phyloP scores from a whole-genome alignment of 1,140 invertebrate genomes.

The Oscheius sp. region DNA sequence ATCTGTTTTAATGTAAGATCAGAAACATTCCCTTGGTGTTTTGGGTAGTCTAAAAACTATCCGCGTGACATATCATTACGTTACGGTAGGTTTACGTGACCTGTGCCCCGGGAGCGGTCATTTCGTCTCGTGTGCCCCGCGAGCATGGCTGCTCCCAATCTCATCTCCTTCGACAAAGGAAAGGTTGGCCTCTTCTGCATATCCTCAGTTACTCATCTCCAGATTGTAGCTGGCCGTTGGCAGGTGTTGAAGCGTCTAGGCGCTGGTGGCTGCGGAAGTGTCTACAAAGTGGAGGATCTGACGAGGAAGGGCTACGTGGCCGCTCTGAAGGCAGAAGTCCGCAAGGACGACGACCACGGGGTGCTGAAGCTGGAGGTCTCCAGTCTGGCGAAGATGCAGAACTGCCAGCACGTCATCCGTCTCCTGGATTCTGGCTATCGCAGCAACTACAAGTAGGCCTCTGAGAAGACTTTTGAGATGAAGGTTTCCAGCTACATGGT shows the following conservation, averaged over 20 bases:
- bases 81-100: too few relatives aligned
- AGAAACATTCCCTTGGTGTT: background rate
- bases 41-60: background rate
- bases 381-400: background rate
- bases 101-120: too few relatives aligned
- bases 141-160: too few relatives aligned
- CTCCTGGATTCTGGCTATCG: conserved; percentile 14
- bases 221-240: background rate
- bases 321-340: conserved; percentile 19
- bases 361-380: conserved; percentile 15
- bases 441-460: background rate
- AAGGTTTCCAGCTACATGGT: conserved; percentile 44
- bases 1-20: background rate
- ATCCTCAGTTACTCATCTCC: too few relatives aligned
- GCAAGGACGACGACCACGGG: conserved; percentile 2
- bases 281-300: conserved; percentile 21
- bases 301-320: conserved; percentile 11
- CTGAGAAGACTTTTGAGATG: background rate
- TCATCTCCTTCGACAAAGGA: too few relatives aligned
- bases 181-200: too few relatives aligned
- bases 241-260: conserved; percentile 15
- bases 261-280: conserved; percentile 14
- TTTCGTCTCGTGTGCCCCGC: too few relatives aligned
- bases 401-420: background rate
- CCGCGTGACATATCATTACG: too few relatives aligned